phyloP scores from a whole-genome alignment of 2,797 vertebrate species.

The Vipera latastei region DNA sequence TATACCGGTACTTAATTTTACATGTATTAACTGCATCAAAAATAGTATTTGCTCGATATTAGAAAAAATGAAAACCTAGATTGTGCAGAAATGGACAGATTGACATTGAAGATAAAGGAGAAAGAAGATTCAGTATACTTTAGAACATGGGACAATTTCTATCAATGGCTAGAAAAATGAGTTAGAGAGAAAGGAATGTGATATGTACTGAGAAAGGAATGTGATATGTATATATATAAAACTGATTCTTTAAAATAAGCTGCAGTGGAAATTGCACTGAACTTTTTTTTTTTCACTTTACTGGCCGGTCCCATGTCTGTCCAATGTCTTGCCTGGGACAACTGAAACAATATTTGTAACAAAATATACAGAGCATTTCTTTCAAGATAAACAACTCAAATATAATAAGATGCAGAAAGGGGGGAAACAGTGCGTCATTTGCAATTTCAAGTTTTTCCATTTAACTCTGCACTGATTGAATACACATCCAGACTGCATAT shows the following conservation, averaged over 20 bases:
- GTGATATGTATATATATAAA: too few species aligned
- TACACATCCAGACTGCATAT: constrained; percentile 42
- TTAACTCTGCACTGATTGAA: constrained; percentile 54
- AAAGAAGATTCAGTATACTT: too few species aligned
- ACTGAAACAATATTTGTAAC: constrained; percentile 40
- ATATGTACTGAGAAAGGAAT: too few species aligned
- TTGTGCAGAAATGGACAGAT: too few species aligned
- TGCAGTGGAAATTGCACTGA: constrained; percentile 36
- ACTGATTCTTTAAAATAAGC: constrained; percentile 36
- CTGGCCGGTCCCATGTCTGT: constrained; percentile 41
- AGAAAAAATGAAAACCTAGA: too few species aligned
- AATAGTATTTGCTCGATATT: too few species aligned
- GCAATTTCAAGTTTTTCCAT: constrained; percentile 54
- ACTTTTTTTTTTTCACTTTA: constrained; percentile 32
- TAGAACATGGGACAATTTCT: too few species aligned
- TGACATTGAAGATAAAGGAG: too few species aligned
- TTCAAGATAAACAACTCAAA: constrained; percentile 63
- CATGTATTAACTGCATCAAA: too few species aligned
- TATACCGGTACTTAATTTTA: too few species aligned
- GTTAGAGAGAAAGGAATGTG: too few species aligned
- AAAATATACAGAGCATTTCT: constrained; percentile 42
- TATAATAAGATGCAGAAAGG: constrained; percentile 55
- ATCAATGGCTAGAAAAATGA: too few species aligned
- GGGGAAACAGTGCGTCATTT: constrained; percentile 28
- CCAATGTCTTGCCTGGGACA: constrained; percentile 41